phyloP scores from a whole-genome alignment of 2,888 invertebrate species.

The Cephalotes varians region DNA sequence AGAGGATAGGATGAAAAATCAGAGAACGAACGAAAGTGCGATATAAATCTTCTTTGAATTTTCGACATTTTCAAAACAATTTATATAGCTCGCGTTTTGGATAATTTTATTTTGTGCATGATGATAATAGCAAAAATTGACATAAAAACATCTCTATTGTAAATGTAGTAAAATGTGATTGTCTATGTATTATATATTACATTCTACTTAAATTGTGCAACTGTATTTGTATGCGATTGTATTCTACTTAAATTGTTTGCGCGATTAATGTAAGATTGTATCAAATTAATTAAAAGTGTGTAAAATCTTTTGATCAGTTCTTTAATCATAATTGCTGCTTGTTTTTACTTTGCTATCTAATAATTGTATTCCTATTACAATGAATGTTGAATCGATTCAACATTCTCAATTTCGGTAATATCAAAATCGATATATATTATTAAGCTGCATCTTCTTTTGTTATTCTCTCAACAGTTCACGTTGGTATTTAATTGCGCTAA shows the following conservation, averaged over 20 bases:
- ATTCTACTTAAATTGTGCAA: neutral
- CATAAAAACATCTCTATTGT: neutral
- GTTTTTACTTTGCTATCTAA: neutral
- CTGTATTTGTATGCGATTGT: too few relatives aligned
- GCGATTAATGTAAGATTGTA: neutral
- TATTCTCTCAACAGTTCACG: slow-evolving; percentile 21
- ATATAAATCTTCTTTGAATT: slow-evolving; percentile 22
- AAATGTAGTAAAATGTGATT: neutral
- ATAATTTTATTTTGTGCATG: neutral
- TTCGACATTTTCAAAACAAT: neutral
- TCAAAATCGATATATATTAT: slow-evolving; percentile 43
- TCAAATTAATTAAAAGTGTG: neutral
- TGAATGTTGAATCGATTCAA: neutral
- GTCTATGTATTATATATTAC: neutral
- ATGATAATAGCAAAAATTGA: neutral
- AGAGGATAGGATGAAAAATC: slow-evolving; percentile 64
- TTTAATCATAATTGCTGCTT: neutral
- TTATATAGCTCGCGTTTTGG: neutral
- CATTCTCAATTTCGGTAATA: neutral
- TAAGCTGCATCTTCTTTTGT: slow-evolving; percentile 8
- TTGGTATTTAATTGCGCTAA: slow-evolving; percentile 66
- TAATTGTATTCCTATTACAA: neutral
- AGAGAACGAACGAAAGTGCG: slow-evolving; percentile 5
- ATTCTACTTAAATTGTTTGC: neutral
- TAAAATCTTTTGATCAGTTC: neutral